Conservation (phyloP, 1,140 invertebrate genomes). For the Odontomachus brunneus region DNA sequence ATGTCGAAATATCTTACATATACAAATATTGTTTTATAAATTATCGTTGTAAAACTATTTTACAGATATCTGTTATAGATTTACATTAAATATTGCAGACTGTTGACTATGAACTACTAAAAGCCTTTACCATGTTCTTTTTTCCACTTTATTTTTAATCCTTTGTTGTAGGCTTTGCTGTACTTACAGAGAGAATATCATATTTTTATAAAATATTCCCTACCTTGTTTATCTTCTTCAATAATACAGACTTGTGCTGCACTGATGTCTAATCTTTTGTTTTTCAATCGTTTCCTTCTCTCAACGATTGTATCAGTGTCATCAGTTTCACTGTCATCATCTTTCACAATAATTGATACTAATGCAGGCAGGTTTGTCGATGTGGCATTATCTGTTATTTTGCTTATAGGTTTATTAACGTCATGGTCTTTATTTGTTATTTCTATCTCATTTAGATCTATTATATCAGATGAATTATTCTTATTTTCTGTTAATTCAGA, state of each 20-base stretch:
- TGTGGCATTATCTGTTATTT: slow-evolving; percentile 33
- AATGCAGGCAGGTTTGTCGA: not conserved
- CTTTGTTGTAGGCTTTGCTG: not conserved
- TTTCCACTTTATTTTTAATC: not conserved
- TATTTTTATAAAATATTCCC: slow-evolving; percentile 35
- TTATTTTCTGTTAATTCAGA: not conserved
- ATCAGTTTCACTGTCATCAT: not conserved
- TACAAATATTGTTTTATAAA: not conserved
- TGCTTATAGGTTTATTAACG: slow-evolving; percentile 38
- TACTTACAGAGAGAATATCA: not conserved
- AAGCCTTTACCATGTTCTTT: not conserved
- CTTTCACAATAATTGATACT: not conserved
- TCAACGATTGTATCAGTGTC: not conserved
- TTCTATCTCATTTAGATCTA: not conserved
- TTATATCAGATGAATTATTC: slow-evolving; percentile 37
- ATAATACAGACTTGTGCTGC: slow-evolving; percentile 15
- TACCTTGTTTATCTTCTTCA: slow-evolving; percentile 72
- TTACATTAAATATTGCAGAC: not conserved
- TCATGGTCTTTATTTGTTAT: slow-evolving; percentile 3
- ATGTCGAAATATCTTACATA: not conserved
- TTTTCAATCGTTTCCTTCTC: slow-evolving; percentile 62
- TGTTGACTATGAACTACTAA: not conserved
- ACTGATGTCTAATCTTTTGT: not conserved
- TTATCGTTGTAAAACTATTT: no score
- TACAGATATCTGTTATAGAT: not conserved